Base-by-base conservation (phyloP, 2,888 invertebrate genomes). In the Tuberolachnus salignus region DNA sequence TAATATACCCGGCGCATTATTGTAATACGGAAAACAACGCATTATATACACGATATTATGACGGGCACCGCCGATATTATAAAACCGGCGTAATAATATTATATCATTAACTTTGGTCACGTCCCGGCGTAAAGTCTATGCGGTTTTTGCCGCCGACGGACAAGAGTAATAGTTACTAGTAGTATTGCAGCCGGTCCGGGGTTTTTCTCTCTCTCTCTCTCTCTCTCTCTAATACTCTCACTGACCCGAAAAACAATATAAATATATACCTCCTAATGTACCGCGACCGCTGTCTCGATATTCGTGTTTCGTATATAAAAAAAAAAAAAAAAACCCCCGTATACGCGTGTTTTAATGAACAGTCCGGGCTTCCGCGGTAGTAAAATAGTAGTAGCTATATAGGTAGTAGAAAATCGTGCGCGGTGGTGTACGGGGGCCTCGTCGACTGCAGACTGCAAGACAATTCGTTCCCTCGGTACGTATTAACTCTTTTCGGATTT, bases 21-120 rank as follows among this genome's bases (percentile, higher is more conserved):
- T 34, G 34, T 34, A 3, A 34, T 16, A 16, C 49, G 49, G 16
- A 51, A 51, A 51, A 13, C 49, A 16, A 51, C 4, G 2, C 14
- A 10, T 8, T 8, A 49, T 49, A n/a, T n/a, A n/a, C n/a, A 49
- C 10, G 10, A 49, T 14, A 51, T 16, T 4, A 16, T 51, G 16
- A 16, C 16, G 49, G 8, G 13, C 34, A 6, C 34, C 34, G 34
- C 34, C 34, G n/a, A n/a, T n/a, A n/a, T n/a, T n/a, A n/a, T n/a
- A n/a, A n/a, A n/a, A n/a, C n/a, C 16, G 9, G 16, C 61, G 61
- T 13, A 34, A n/a, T n/a, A n/a, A 42, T 63, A 63, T 46, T 10
- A 46, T 21, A 55, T 64, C 46, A 66, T 66, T 66, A 66, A 49
- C 66, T 66, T 26, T 16, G 66, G 66, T 66, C 66, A 66, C 66